Conservation (phyloP, 2,888 invertebrate species). For the Nematopogon swammerdamellus region DNA sequence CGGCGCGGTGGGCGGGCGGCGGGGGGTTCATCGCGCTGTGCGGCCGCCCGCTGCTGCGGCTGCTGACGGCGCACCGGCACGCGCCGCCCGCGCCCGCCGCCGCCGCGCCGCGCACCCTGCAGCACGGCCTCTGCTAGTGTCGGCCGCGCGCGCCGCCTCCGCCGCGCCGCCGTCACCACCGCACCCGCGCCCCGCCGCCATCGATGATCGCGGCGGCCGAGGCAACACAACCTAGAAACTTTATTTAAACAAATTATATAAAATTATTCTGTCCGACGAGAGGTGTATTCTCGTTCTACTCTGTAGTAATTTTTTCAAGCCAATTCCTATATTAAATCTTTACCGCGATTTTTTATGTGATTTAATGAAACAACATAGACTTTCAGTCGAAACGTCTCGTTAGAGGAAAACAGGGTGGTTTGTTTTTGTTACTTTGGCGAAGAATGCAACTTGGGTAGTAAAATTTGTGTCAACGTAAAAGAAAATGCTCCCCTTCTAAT, state of each 20-base stretch:
- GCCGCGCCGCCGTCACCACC: slow-evolving; percentile 3
- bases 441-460: no score
- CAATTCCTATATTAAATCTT: neutral
- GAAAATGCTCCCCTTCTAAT: no score
- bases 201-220: slow-evolving; percentile 1
- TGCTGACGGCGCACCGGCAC: slow-evolving; percentile 50
- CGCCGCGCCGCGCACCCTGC: slow-evolving; percentile 24
- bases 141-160: slow-evolving; percentile 5
- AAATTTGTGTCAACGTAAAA: no score
- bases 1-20: slow-evolving; percentile 34
- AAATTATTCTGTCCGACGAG: slow-evolving; percentile 6
- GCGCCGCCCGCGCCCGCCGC: slow-evolving; percentile 13
- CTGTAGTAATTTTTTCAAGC: no score
- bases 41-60: slow-evolving; percentile 41
- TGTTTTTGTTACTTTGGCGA: neutral
- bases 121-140: slow-evolving; percentile 42
- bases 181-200: slow-evolving; percentile 1
- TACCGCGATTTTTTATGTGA: neutral
- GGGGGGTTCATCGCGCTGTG: slow-evolving; percentile 38
- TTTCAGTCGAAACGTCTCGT: no score
- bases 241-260: slow-evolving; percentile 5
- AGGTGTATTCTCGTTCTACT: no score
- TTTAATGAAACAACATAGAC: no score
- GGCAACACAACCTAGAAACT: neutral
- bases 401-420: neutral